Conservation (phyloP, 1,140 invertebrate species). For the Brachionus rotundiformis region DNA sequence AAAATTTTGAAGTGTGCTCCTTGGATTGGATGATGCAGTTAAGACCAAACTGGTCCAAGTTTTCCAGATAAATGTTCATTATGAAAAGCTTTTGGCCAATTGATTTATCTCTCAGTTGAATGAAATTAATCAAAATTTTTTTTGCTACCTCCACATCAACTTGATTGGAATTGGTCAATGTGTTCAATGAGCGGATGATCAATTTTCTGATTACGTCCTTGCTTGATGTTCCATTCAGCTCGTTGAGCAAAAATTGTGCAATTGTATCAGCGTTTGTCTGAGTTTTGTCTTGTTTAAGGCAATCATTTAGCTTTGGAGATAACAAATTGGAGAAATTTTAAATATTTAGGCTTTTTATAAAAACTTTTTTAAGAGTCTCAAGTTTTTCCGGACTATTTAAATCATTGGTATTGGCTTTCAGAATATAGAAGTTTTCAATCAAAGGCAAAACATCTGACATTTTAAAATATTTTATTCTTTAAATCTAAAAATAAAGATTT, state of each 20-base stretch:
- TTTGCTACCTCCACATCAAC: not conserved
- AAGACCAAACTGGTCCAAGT: conserved; percentile 35
- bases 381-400: conserved; percentile 1
- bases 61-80: conserved; percentile 43
- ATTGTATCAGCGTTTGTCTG: not conserved
- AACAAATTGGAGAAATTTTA: not conserved
- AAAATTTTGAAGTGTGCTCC: not conserved
- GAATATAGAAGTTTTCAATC: not conserved
- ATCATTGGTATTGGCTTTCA: not conserved
- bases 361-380: not conserved
- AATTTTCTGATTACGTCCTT: conserved; percentile 45
- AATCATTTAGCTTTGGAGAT: not conserved
- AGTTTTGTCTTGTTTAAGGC: not conserved
- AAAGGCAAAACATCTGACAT: not conserved
- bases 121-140: not conserved
- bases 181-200: conserved; percentile 14
- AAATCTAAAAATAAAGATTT: not conserved
- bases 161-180: not conserved
- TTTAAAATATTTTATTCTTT: not conserved
- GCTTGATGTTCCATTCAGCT: not conserved
- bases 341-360: not conserved
- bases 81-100: conserved; percentile 40
- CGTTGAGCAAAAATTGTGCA: not conserved
- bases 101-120: not conserved
- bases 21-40: not conserved